Base-by-base conservation (phyloP, 2,888 invertebrate genomes). In the Bruchidius siliquastri region DNA sequence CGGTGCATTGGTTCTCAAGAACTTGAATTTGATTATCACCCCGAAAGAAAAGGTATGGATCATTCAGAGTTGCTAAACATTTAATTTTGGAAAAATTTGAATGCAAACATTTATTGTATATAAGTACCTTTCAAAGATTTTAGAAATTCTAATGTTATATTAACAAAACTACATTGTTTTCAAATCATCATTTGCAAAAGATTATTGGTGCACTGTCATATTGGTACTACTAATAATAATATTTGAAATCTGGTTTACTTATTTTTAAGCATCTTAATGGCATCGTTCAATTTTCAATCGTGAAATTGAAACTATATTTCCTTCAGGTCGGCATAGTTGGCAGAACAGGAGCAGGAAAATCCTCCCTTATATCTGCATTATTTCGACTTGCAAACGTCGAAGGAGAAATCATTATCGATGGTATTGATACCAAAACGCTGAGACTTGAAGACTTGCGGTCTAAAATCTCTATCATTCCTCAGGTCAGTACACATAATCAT, bases 321-420 rank as follows among this genome's bases (percentile, higher is more conserved):
- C 88, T 87, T 78, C 85, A 94, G 92, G 90, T 94, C 74, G 94
- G 94, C 20, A 92, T 95, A 78, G 94, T 94, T 3, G 95, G 95
- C 0, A 88, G 95, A 73, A 96, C 96, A 0, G 96, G 96, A 0
- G 95, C 95, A 0, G 96, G 95, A 0, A 94, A 94, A 85, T 93
- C 93, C 0, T 94, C 94, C 0, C 86, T 94, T 20, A 93, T 94
- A 76, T 90, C 93, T 0, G 93, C 94, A 0, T 86, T 96, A 72
- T 96, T 96, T 86, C 90, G 95, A 3, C 87, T 96, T 74, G 90
- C 93, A 0, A 90, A 92, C 73, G 88, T 92, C 3, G 90, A 91
- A 75, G 96, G 95, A 3, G 87, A 87, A 67, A 90, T 96, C 26
- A 84, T 88, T 49, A 93, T 96, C 76, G 96, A 96, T 82, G 92